Percentiles rank a stretch among this genome's conserved stretches.
phyloP scores from a whole-genome alignment of 2,797 vertebrate species.

The Hippocampus kuda region DNA sequence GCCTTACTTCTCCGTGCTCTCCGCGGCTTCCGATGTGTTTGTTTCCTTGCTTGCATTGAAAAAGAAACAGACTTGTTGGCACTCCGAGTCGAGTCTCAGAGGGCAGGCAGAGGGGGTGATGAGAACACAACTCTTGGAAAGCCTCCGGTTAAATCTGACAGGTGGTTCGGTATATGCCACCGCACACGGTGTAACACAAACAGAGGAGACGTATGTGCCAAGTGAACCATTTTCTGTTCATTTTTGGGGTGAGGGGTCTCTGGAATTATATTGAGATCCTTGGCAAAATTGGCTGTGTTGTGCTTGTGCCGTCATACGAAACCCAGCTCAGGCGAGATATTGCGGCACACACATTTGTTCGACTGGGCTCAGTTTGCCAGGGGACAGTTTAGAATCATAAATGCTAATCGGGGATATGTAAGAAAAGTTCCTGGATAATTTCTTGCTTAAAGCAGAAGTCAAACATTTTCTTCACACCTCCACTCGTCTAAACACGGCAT shows the following conservation, averaged over 20 bases:
- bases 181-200: slow-evolving; percentile 11
- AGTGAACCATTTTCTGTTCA: slow-evolving; percentile 19
- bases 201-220: slow-evolving; percentile 16
- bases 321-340: no score
- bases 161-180: slow-evolving; percentile 32
- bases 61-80: slow-evolving; percentile 17
- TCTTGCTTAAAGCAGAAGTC: no score
- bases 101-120: slow-evolving; percentile 25
- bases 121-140: slow-evolving; percentile 36
- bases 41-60: slow-evolving; percentile 23
- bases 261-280: slow-evolving; percentile 19
- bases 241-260: slow-evolving; percentile 24
- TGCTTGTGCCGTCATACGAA: not conserved
- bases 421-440: not conserved
- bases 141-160: slow-evolving; percentile 46
- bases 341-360: not conserved
- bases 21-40: not conserved
- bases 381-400: not conserved
- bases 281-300: not conserved
- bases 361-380: not conserved
- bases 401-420: not conserved
- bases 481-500: no score
- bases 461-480: no score
- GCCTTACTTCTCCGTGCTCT: not conserved
- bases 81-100: slow-evolving; percentile 24